Evolutionary conservation across 2,797 vertebrate genomes (phyloP), one percentile per base, ranked within the genome.

Genomic region (Sebastes steindachneri): DNA sequence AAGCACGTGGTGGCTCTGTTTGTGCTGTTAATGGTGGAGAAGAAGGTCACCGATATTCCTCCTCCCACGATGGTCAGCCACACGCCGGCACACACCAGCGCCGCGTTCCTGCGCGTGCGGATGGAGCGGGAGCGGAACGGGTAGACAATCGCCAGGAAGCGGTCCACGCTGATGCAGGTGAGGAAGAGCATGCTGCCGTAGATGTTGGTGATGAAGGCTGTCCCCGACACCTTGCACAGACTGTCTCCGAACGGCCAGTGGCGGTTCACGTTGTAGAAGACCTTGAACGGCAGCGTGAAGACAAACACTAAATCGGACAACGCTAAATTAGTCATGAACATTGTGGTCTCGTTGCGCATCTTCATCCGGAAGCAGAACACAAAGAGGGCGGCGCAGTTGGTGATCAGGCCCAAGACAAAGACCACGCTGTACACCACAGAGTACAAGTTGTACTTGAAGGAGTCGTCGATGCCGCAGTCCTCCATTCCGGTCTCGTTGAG

Each of bases 151-250:
- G 98, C 98, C 23, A 99, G 94, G 90, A 99, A 99, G 72, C 98
- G 97, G 94, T 99, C 98, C 1, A 99, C 97, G 0, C 97, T 99
- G 92, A 99, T 99, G 93, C 98, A 99, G 8, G 98, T 99, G 85
- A 99, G 98, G 92, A 99, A 99, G 65, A 99, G 91, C 98, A 99
- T 99, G 94, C 98, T 99, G 82, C 98, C 98, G 0, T 99, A 99
- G 92, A 99, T 99, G 90, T 99, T 99, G 57, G 98, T 99, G 91
- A 99, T 96, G 81, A 99, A 99, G 2, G 98, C 98, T 0, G 98
- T 99, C 10, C 98, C 98, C 0, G 98, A 99, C 17, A 99, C 96
- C 90, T 98, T 99, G 92, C 98, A 99, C 66, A 99, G 94, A 12
- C 94, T 96, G 8, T 99, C 98, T 19, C 98, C 98, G 0, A 99